These are phyloP conservation scores for Apis dorsata DNA, from an alignment of 1,140 invertebrate species.

Conservation along the genomic window DNA sequence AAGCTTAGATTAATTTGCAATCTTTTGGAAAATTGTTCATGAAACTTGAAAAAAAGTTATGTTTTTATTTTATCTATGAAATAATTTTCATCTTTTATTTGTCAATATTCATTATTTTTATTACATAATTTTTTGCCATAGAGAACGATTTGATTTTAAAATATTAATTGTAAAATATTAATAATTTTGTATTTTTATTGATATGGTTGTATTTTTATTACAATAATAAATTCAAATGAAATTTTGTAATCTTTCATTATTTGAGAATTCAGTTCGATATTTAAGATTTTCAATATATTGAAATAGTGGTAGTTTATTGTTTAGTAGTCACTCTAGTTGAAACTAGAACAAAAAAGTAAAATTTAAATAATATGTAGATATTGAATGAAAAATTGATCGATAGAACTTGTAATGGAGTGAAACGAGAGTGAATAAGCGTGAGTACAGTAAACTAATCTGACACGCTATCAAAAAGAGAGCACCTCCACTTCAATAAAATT, in stretches of 20 bases:
- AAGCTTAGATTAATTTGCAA: background rate
- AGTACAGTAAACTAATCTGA: too few species aligned
- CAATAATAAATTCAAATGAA: background rate
- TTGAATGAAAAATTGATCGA: background rate
- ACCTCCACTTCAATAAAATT: too few species aligned
- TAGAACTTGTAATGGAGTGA: too few species aligned
- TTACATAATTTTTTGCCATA: too few species aligned
- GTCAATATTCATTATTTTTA: too few species aligned
- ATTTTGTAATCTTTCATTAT: background rate
- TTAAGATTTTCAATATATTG: background rate
- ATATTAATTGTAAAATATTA: background rate
- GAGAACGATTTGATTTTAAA: background rate
- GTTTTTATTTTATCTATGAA: background rate
- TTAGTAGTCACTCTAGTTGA: background rate
- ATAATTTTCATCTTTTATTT: background rate
- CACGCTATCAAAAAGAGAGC: too few species aligned
- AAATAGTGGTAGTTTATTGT: background rate
- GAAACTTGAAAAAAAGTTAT: background rate
- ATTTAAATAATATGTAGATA: background rate
- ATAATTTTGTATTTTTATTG: background rate
- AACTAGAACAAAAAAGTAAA: background rate
- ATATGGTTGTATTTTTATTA: background rate
- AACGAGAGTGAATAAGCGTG: too few species aligned
- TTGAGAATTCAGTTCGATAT: background rate
- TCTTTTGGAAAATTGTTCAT: background rate